A percentile compares a stretch with the other conserved stretches of the same genome.
Conservation (phyloP, 2,888 invertebrate species). For the Elysia crispata region DNA sequence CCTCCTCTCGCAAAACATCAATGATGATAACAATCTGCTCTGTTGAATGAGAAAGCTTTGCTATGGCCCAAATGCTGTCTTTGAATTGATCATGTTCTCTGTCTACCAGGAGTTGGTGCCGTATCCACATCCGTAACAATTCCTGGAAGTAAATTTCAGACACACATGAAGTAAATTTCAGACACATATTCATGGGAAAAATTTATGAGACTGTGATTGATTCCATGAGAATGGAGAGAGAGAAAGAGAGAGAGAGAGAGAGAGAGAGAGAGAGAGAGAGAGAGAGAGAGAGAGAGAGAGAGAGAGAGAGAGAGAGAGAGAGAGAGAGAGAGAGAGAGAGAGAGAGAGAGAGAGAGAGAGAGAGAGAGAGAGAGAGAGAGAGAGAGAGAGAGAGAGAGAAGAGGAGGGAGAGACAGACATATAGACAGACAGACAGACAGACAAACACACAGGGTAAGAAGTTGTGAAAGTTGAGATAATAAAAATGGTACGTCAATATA, state of each 20-base stretch:
- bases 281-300: conserved; percentile 6
- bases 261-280: conserved; percentile 17
- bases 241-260: conserved; percentile 10
- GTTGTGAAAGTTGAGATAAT: too few relatives aligned
- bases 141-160: conserved; percentile 58
- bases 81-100: conserved; percentile 68
- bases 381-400: conserved; percentile 9
- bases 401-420: background rate
- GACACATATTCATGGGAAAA: too few relatives aligned
- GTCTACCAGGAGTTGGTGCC: conserved; percentile 69
- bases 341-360: too few relatives aligned
- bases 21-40: conserved; percentile 69
- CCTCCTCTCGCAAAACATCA: conserved; percentile 69
- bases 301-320: too few relatives aligned
- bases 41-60: conserved; percentile 68
- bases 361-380: background rate
- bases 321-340: too few relatives aligned
- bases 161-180: too few relatives aligned
- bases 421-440: too few relatives aligned
- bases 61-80: conserved; percentile 71
- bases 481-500: too few relatives aligned
- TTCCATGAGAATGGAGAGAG: too few relatives aligned
- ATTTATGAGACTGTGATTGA: too few relatives aligned
- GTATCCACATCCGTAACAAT: conserved; percentile 70
- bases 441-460: too few relatives aligned